phyloP scores from a whole-genome alignment of 37 sponge, comb jelly and placozoan species.

The Ianthella basta region DNA sequence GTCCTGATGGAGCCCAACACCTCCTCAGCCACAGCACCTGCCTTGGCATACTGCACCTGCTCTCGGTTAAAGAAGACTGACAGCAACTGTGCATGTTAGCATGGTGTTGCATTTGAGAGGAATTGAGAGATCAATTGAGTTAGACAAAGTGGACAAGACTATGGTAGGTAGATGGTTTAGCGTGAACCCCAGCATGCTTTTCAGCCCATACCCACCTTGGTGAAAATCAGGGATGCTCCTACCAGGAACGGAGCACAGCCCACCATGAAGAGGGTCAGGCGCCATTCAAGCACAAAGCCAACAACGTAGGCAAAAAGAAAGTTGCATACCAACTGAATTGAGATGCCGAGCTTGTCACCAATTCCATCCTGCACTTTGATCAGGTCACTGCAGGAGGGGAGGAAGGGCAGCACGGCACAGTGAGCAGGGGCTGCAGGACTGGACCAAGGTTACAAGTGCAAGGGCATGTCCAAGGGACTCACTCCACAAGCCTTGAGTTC shows the following conservation, averaged over 20 bases:
- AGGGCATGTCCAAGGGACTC: slow-evolving; percentile 13
- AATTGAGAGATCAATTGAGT: too few species aligned
- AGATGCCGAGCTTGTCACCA: slow-evolving; percentile 62
- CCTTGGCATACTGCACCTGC: slow-evolving; percentile 83
- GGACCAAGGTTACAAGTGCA: too few species aligned
- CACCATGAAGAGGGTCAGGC: slow-evolving; percentile 51
- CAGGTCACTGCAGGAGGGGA: slow-evolving; percentile 41
- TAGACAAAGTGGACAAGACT: too few species aligned
- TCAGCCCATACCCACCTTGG: not conserved
- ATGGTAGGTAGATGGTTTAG: too few species aligned
- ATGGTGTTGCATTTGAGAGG: too few species aligned
- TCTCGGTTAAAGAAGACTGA: slow-evolving; percentile 59
- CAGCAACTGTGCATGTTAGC: slow-evolving; percentile 23
- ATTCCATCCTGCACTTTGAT: slow-evolving; percentile 64
- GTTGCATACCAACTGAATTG: slow-evolving; percentile 48
- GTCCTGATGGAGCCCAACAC: slow-evolving; percentile 74
- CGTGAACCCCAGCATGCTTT: not conserved
- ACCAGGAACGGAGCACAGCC: slow-evolving; percentile 50
- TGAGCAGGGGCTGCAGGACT: too few species aligned
- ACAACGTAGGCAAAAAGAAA: slow-evolving; percentile 57
- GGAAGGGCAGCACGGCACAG: too few species aligned
- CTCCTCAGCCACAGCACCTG: slow-evolving; percentile 86
- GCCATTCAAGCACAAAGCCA: slow-evolving; percentile 57
- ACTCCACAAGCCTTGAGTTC: slow-evolving; percentile 67
- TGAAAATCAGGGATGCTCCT: slow-evolving; percentile 2